phyloP scores from a whole-genome alignment of 2,113 vertebrate species.

The Colaptes auratus region DNA sequence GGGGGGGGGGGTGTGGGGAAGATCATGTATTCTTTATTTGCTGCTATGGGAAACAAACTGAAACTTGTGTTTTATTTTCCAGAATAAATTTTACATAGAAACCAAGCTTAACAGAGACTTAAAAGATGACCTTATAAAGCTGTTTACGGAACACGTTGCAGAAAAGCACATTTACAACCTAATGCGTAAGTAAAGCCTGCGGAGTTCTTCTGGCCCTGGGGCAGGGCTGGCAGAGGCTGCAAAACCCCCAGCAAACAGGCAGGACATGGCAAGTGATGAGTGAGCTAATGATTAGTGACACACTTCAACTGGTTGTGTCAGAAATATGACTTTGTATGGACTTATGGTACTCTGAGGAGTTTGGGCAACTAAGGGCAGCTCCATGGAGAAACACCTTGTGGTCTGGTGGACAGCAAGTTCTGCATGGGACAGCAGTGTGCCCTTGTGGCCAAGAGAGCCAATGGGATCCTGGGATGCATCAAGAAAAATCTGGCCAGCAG shows the following conservation, averaged over 20 bases:
- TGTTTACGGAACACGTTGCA: slow-evolving; percentile 95
- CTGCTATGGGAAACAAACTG: not conserved
- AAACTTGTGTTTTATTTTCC: slow-evolving; percentile 62
- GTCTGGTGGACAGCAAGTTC: no score
- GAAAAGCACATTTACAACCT: slow-evolving; percentile 94
- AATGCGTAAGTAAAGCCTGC: slow-evolving; percentile 88
- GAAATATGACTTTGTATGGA: not conserved
- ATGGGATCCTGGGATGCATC: no score
- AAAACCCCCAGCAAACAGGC: not conserved
- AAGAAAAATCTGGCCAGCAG: no score
- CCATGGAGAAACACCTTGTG: no score
- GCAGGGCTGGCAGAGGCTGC: not conserved
- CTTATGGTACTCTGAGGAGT: not conserved
- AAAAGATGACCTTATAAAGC: slow-evolving; percentile 94
- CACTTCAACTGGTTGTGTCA: not conserved
- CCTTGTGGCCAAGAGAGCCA: no score
- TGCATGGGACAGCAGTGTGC: no score
- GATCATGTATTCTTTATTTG: not conserved
- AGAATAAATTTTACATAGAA: slow-evolving; percentile 99
- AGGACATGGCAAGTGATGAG: not conserved
- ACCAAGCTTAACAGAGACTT: slow-evolving; percentile 96
- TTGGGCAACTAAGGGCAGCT: not conserved
- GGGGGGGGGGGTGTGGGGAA: no score
- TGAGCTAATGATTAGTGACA: not conserved
- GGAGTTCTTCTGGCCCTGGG: not conserved